Percentiles rank a stretch among this genome's conserved stretches.
Conservation (phyloP, 2,113 vertebrate genomes). For the sheep (Ovis aries) region ARS-UI_Ramb_v3.0 NC_056058.1:46266501-46267000, state of each 20-base stretch:
- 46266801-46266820: neutral
- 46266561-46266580: neutral
- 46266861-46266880: neutral
- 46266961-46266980: neutral
- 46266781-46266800: neutral
- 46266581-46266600: neutral
- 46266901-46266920: neutral
- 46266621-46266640: neutral
- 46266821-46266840: neutral
- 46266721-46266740: neutral
- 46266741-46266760: neutral
- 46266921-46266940: neutral
- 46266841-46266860: neutral
- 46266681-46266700: neutral
- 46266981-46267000: no score
- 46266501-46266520: no score
- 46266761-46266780: neutral
- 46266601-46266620: neutral
- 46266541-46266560: neutral
- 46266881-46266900: neutral
- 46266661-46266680: neutral
- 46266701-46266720: neutral
- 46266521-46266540: neutral
- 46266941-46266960: neutral
- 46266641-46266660: neutral